A percentile compares a stretch with the other conserved stretches of the same genome.
Conservation (phyloP, 2,797 vertebrate genomes). For the Leuciscus waleckii region DNA sequence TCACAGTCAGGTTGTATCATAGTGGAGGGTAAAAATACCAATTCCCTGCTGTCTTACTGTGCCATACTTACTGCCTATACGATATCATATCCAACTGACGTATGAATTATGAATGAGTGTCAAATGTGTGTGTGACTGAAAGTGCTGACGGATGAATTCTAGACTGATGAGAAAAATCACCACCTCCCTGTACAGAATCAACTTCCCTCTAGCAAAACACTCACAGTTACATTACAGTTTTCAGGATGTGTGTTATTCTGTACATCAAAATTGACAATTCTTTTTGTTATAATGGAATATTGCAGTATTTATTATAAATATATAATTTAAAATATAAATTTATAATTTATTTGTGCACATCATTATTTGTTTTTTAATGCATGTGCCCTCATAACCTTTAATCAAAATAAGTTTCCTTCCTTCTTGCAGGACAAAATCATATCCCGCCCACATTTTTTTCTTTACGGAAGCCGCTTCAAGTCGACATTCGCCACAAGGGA, state of each 20-base stretch:
- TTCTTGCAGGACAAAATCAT: not conserved
- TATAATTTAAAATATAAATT: no score
- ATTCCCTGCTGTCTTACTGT: not conserved
- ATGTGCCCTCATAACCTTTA: not conserved
- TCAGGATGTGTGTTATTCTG: not conserved
- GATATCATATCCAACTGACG: slow-evolving; percentile 16
- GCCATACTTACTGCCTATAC: slow-evolving; percentile 6
- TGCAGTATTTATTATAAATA: not conserved
- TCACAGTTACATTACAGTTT: not conserved
- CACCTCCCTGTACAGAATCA: slow-evolving; percentile 8
- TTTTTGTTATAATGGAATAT: not conserved
- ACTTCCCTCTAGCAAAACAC: slow-evolving; percentile 23
- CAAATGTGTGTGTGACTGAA: slow-evolving; percentile 13
- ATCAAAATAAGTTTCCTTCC: not conserved
- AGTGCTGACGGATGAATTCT: slow-evolving; percentile 27
- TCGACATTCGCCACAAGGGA: not conserved
- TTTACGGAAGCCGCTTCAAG: no score
- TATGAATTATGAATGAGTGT: slow-evolving; percentile 55
- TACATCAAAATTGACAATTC: not conserved
- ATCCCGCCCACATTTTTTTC: no score
- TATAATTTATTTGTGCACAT: not conserved
- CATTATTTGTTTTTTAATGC: not conserved
- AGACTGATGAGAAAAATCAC: slow-evolving; percentile 27
- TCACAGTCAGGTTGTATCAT: slow-evolving; percentile 25
- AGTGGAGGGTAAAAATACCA: slow-evolving; percentile 11